Evolutionary conservation across 92 coral and sea anemone species (phyloP).

Genomic region (Montipora capitata): DNA sequence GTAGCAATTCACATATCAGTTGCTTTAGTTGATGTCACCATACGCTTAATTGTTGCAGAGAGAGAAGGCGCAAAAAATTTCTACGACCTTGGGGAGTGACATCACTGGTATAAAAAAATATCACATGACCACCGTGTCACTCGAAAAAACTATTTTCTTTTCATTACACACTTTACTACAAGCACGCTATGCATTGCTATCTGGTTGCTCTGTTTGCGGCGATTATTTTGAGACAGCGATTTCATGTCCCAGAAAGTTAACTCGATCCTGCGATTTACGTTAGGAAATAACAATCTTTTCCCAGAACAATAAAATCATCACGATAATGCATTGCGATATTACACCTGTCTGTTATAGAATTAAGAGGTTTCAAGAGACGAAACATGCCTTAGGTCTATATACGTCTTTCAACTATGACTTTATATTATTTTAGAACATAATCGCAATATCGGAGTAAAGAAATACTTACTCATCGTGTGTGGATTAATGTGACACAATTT

Average conservation of each 20-base stretch:
- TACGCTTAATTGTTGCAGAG: background rate
- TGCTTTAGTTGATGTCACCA: background rate
- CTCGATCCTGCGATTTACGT: background rate
- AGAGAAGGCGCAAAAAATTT: background rate
- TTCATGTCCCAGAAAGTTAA: background rate
- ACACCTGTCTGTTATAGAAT: background rate
- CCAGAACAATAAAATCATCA: background rate
- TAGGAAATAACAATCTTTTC: background rate
- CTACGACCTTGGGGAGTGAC: background rate
- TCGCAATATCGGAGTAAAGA: background rate
- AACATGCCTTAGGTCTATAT: background rate
- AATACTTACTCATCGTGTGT: background rate
- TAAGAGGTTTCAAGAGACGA: slow-evolving; percentile 9
- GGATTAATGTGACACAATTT: too few species aligned
- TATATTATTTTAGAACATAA: background rate
- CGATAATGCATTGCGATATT: background rate
- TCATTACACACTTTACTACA: background rate
- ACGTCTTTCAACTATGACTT: background rate
- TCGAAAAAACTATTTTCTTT: background rate
- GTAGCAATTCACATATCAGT: too few species aligned
- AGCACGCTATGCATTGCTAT: background rate
- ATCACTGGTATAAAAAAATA: background rate
- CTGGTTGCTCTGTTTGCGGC: background rate
- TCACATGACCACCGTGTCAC: background rate
- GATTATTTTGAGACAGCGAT: too few species aligned